Evolutionary conservation across 2,888 invertebrate species (phyloP).

Genomic region (Brachyptera putata): DNA sequence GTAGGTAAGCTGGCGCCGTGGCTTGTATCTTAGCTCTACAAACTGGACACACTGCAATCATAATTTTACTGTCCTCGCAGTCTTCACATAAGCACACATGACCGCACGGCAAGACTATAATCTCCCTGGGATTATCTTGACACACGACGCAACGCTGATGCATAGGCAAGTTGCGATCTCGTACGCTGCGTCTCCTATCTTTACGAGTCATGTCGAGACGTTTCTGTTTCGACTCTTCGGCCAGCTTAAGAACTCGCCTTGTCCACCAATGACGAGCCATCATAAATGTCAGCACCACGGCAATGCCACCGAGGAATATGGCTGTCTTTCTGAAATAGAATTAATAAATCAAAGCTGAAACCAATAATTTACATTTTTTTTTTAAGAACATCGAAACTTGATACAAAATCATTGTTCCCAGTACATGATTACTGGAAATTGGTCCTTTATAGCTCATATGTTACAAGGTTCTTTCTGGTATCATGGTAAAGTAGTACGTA

Average conservation of each 20-base stretch:
- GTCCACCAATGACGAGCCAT: conserved; percentile 50
- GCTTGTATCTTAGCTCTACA: no score
- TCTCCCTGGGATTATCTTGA: conserved; percentile 77
- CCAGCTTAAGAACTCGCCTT: conserved; percentile 50
- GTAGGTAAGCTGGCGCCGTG: no score
- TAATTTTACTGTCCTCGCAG: no score
- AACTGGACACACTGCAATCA: no score
- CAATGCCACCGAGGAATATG: conserved; percentile 53
- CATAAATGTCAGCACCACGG: conserved; percentile 50
- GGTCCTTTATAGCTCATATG: no score
- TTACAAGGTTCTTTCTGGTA: no score
- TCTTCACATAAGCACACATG: conserved; percentile 88
- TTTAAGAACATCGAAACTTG: no score
- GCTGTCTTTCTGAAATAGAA: conserved; percentile 47
- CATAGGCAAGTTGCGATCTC: conserved; percentile 40
- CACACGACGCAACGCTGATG: conserved; percentile 82
- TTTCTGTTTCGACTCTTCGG: conserved; percentile 52
- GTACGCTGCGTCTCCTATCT: conserved; percentile 14
- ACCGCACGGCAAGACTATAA: conserved; percentile 82
- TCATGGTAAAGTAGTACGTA: no score
- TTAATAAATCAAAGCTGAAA: neutral
- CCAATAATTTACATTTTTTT: neutral
- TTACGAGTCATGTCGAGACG: conserved; percentile 60
- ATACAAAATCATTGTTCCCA: no score
- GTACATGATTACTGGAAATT: no score